These are phyloP conservation scores for Euphonia xanthogaster DNA, from an alignment of 2,797 vertebrate species.

Conservation along the genomic window DNA sequence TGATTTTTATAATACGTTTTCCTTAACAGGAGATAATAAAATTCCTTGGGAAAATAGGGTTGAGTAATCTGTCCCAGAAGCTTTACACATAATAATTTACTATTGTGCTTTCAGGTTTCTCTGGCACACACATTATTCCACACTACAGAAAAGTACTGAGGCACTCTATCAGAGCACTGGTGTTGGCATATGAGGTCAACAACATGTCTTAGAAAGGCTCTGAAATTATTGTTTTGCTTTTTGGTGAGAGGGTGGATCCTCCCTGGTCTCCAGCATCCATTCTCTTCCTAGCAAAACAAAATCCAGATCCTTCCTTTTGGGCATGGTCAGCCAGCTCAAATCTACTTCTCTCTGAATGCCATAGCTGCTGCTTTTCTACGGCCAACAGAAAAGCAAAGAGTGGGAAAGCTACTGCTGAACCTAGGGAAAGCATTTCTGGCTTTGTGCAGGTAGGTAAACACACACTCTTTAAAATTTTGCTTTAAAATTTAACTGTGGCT, in stretches of 20 bases:
- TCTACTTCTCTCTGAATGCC: background rate
- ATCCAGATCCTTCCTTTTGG: background rate
- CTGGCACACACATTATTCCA: background rate
- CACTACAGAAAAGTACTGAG: fast-evolving
- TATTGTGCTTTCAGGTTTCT: background rate
- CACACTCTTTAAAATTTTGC: background rate
- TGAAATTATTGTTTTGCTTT: background rate
- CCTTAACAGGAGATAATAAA: background rate
- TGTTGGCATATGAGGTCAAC: background rate
- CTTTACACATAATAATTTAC: background rate
- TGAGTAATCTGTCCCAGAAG: background rate
- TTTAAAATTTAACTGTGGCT: background rate
- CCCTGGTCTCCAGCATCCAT: background rate
- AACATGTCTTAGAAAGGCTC: background rate
- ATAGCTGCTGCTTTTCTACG: background rate
- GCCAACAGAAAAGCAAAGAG: background rate
- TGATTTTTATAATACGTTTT: background rate
- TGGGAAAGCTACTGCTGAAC: background rate
- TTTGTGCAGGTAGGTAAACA: background rate
- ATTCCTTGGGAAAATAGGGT: background rate
- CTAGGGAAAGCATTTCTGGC: background rate
- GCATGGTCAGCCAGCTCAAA: background rate
- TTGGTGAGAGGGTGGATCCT: background rate
- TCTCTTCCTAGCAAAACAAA: background rate
- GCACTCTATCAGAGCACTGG: background rate